phyloP scores from a whole-genome alignment of 2,888 invertebrate species.

The Lasioglossum marginatum region DNA sequence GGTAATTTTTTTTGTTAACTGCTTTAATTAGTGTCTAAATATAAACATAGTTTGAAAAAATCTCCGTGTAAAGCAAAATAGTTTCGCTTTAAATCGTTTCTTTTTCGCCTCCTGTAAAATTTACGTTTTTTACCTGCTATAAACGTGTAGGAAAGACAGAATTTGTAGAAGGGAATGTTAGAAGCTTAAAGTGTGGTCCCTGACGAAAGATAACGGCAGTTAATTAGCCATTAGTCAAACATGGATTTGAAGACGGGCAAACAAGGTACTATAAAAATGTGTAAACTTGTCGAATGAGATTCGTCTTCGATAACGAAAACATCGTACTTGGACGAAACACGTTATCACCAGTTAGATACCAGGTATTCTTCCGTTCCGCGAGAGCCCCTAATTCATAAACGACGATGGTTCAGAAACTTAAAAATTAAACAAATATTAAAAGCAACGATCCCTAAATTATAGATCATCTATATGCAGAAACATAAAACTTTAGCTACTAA shows the following conservation, averaged over 20 bases:
- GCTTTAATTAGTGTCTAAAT: too few species aligned
- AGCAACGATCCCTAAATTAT: background rate
- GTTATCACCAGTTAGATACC: slow-evolving; percentile 12
- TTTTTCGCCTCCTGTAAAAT: too few species aligned
- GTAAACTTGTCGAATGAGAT: background rate
- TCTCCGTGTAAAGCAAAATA: too few species aligned
- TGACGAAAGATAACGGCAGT: background rate
- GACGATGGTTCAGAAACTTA: background rate
- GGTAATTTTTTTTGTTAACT: too few species aligned
- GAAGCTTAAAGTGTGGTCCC: background rate
- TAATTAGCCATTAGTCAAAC: background rate
- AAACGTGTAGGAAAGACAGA: background rate
- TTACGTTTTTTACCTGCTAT: too few species aligned
- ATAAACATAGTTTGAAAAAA: too few species aligned
- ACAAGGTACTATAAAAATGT: slow-evolving; percentile 3
- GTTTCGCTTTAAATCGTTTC: too few species aligned
- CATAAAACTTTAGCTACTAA: background rate
- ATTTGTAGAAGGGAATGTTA: background rate
- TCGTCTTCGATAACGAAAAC: background rate
- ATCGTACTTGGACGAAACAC: slow-evolving; percentile 52
- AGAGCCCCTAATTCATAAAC: background rate
- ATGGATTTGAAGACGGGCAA: background rate
- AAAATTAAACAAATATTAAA: background rate
- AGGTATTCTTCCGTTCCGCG: slow-evolving; percentile 18
- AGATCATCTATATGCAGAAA: background rate